A percentile compares a stretch with the other conserved stretches of the same genome.
Conservation (phyloP, 2,888 invertebrate species). For the Ecdyonurus torrentis region DNA sequence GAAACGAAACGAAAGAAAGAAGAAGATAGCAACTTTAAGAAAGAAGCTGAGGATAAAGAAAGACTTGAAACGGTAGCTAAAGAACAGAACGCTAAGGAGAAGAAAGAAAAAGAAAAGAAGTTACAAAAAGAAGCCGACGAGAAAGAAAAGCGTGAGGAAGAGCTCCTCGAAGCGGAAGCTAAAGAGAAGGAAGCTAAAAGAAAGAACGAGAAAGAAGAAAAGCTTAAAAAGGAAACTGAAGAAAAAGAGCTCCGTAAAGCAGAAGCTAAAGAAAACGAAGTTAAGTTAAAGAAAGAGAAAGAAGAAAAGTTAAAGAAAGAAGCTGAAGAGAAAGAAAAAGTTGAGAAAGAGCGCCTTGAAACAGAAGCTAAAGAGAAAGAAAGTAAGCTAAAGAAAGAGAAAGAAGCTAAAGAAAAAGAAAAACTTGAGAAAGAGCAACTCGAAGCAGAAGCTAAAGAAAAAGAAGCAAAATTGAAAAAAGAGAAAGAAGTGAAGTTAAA, state of each 20-base stretch:
- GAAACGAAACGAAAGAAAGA: background rate
- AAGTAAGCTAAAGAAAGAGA: background rate
- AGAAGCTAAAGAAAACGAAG: too few species aligned
- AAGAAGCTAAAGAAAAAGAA: background rate
- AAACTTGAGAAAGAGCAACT: too few species aligned
- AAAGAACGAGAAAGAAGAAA: too few species aligned
- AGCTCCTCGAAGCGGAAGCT: slow-evolving; percentile 4
- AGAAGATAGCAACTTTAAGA: too few species aligned
- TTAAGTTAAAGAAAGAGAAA: slow-evolving; percentile 8
- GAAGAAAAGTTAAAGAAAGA: slow-evolving; percentile 11
- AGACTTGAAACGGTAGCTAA: slow-evolving; percentile 6
- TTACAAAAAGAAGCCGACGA: background rate
- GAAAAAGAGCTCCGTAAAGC: too few species aligned
- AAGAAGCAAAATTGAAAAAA: too few species aligned
- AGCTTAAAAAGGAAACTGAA: too few species aligned
- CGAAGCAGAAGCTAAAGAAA: background rate
- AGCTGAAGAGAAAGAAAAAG: background rate
- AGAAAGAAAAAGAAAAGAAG: background rate
- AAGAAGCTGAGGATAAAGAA: background rate
- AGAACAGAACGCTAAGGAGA: background rate
- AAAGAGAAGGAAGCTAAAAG: slow-evolving; percentile 6
- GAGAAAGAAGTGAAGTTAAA: too few species aligned
- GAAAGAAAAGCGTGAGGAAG: slow-evolving; percentile 1
- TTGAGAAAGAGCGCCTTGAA: background rate
- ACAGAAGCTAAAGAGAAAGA: background rate